phyloP scores from a whole-genome alignment of 2,888 invertebrate genomes.

The Elegia similella region DNA sequence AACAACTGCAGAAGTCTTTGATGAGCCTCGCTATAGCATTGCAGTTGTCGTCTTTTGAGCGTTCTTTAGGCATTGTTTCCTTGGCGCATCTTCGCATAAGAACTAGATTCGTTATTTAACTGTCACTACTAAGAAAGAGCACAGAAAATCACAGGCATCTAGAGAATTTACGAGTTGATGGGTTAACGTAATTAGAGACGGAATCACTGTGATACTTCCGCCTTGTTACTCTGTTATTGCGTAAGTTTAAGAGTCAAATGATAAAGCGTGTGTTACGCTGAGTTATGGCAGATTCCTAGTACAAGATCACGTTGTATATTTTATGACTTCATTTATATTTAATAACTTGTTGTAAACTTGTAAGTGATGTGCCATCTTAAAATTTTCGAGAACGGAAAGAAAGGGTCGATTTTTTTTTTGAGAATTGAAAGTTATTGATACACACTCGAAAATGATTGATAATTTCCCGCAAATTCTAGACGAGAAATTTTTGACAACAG shows the following conservation, averaged over 20 bases:
- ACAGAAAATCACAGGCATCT: conserved; percentile 55
- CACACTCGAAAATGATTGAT: no score
- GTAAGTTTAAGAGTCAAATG: conserved; percentile 36
- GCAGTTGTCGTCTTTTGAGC: conserved; percentile 62
- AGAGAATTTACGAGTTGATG: conserved; percentile 41
- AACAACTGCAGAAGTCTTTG: conserved; percentile 76
- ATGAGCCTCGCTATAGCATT: conserved; percentile 70
- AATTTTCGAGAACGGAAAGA: no score
- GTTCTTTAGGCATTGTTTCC: conserved; percentile 65
- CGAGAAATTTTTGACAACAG: no score
- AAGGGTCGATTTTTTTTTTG: no score
- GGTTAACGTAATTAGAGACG: conserved; percentile 46
- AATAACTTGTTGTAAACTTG: no score
- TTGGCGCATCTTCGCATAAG: conserved; percentile 26
- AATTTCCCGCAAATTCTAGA: no score
- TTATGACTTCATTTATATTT: no score
- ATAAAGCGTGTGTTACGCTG: conserved; percentile 34
- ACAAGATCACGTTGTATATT: no score
- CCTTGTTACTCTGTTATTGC: conserved; percentile 37
- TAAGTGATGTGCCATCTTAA: no score
- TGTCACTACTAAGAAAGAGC: conserved; percentile 64
- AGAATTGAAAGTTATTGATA: no score
- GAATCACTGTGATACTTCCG: conserved; percentile 39
- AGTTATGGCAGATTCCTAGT: conserved; percentile 22
- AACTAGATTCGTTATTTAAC: conserved; percentile 56